Evolutionary conservation across 2,797 vertebrate species (phyloP).

Genomic region (Ceryle rudis): DNA sequence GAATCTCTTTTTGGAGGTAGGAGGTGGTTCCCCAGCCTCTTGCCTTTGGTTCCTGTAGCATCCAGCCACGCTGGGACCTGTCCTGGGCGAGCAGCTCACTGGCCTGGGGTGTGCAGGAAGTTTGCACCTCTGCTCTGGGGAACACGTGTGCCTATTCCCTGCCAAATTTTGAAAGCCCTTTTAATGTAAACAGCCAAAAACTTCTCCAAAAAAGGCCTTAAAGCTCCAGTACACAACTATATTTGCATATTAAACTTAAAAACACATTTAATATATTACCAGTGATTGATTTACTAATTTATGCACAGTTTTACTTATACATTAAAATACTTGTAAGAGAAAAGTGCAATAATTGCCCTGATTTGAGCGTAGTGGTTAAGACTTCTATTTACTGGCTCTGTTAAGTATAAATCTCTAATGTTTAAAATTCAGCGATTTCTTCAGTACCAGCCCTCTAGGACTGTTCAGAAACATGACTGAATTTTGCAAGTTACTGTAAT

Average conservation of each 20-base stretch:
- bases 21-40: background rate
- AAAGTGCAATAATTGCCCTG: background rate
- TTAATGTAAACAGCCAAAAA: background rate
- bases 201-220: slow-evolving; percentile 25
- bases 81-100: accelerated
- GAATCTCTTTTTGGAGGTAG: background rate
- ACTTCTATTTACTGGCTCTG: slow-evolving; percentile 2
- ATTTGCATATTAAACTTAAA: slow-evolving; percentile 11
- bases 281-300: background rate
- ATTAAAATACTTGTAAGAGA: background rate
- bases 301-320: too few relatives aligned
- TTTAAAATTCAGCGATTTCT: slow-evolving; percentile 34
- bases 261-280: slow-evolving; percentile 18
- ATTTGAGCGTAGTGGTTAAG: background rate
- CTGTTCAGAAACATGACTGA: slow-evolving; percentile 48
- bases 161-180: slow-evolving; percentile 43
- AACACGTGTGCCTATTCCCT: background rate
- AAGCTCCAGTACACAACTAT: background rate
- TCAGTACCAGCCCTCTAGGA: background rate
- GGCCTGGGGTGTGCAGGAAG: background rate
- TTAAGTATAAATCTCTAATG: background rate
- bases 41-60: background rate
- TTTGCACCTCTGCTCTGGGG: background rate
- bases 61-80: accelerated
- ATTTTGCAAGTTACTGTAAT: slow-evolving; percentile 76